A percentile compares a stretch with the other conserved stretches of the same genome.
Conservation (phyloP, 2,797 vertebrate species). For the Adelosebastes latens region DNA sequence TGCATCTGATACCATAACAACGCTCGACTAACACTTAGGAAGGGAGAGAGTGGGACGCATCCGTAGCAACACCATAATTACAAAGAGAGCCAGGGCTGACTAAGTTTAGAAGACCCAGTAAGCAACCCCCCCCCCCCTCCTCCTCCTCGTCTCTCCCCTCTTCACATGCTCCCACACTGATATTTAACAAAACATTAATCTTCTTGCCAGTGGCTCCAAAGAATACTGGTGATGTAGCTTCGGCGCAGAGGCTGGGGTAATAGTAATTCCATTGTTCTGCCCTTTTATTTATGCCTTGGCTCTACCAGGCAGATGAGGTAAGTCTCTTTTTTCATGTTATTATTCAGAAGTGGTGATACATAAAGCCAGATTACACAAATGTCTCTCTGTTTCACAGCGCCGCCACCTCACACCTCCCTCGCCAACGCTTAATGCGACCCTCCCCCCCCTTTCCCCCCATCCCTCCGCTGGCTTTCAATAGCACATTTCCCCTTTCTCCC, state of each 20-base stretch:
- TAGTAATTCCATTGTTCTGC: constrained; percentile 98
- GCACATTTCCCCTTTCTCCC: constrained; percentile 84
- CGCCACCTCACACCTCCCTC: constrained; percentile 87
- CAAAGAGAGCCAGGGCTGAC: constrained; percentile 85
- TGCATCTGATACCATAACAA: constrained; percentile 80
- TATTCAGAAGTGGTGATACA: constrained; percentile 98
- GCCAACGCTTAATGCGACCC: constrained; percentile 72
- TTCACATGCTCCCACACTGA: constrained; percentile 95
- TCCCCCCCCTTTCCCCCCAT: constrained; percentile 63
- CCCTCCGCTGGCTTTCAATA: constrained; percentile 82
- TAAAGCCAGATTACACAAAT: constrained; percentile 98
- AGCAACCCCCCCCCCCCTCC: constrained; percentile 55
- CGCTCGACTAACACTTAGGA: constrained; percentile 68
- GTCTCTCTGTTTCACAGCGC: constrained; percentile 92
- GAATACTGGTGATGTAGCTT: constrained; percentile 94
- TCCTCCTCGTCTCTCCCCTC: constrained; percentile 65
- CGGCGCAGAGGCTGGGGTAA: constrained; percentile 84
- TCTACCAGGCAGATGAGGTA: constrained; percentile 99
- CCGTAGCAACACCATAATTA: constrained; percentile 87
- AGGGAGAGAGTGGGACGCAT: constrained; percentile 78
- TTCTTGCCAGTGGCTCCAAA: constrained; percentile 98
- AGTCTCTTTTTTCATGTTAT: constrained; percentile 93
- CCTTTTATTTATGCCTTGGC: constrained; percentile 97
- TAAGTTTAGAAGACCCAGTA: constrained; percentile 93
- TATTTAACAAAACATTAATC: constrained; percentile 99